phyloP scores from a whole-genome alignment of 2,113 vertebrate species.

The Taurulus bubalis region DNA sequence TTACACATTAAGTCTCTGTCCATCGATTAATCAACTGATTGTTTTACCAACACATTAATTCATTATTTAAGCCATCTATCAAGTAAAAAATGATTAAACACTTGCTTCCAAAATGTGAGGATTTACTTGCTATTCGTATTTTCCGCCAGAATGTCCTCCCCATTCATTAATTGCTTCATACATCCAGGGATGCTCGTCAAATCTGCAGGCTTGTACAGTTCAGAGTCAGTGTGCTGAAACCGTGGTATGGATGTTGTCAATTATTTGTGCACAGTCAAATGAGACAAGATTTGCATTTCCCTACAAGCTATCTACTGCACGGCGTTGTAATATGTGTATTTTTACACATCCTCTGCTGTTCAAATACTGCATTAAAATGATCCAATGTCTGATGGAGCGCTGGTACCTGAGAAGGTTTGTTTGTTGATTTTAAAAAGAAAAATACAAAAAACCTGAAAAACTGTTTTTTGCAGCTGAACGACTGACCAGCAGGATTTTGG shows the following conservation, averaged over 20 bases:
- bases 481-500: slow-evolving; percentile 47
- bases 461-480: slow-evolving; percentile 38
- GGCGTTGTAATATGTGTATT: slow-evolving; percentile 30
- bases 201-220: slow-evolving; percentile 24
- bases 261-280: slow-evolving; percentile 55
- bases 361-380: slow-evolving; percentile 35
- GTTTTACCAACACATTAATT: background rate
- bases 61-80: background rate
- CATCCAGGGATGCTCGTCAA: background rate
- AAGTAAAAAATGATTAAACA: background rate
- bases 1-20: background rate
- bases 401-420: slow-evolving; percentile 18
- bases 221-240: slow-evolving; percentile 28
- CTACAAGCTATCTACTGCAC: slow-evolving; percentile 36
- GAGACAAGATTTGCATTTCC: slow-evolving; percentile 61
- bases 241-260: slow-evolving; percentile 37
- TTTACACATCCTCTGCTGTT: slow-evolving; percentile 39
- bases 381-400: background rate
- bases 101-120: background rate
- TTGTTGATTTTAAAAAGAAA: slow-evolving; percentile 4
- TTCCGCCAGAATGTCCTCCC: background rate
- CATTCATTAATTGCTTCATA: background rate
- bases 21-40: background rate
- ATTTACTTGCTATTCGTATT: slow-evolving; percentile 7
- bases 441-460: background rate